A percentile compares a stretch with the other conserved stretches of the same genome.
These are phyloP conservation scores for Pristionchus arcanus DNA, from an alignment of 2,888 invertebrate species.

Conservation along the genomic window DNA sequence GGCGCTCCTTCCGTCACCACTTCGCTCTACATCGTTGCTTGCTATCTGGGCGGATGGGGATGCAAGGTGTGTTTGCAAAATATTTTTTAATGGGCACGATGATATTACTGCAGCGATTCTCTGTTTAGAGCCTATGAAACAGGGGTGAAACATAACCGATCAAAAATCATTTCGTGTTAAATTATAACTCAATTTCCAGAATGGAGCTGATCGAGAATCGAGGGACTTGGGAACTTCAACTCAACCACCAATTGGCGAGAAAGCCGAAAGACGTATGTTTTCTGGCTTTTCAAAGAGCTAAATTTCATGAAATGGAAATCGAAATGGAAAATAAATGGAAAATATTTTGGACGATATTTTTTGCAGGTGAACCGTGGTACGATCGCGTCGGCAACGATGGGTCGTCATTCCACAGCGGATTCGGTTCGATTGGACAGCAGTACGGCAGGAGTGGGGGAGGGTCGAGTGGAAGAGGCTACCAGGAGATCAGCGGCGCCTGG, in stretches of 20 bases:
- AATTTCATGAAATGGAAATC: not conserved
- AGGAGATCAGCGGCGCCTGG: not conserved
- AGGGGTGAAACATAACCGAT: not conserved
- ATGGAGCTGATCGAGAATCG: not conserved
- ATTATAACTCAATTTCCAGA: not conserved
- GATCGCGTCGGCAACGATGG: not conserved
- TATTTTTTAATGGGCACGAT: not conserved
- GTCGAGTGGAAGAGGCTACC: not conserved
- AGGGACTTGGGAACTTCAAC: not conserved
- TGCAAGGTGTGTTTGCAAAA: not conserved
- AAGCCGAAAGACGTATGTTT: not conserved
- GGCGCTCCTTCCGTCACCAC: not conserved
- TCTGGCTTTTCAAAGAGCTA: not conserved
- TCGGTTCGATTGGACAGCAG: not conserved
- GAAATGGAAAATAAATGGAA: too few species aligned
- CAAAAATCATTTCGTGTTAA: not conserved
- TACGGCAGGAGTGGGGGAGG: not conserved
- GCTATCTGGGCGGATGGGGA: constrained; percentile 51
- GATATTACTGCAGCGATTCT: not conserved
- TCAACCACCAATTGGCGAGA: not conserved
- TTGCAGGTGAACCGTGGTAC: not conserved
- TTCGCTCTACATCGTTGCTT: constrained; percentile 40
- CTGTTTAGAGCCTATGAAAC: not conserved
- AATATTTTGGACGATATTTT: not conserved
- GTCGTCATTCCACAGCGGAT: not conserved